Base-by-base conservation (phyloP, 2,888 invertebrate species). In the Clanis bilineata region DNA sequence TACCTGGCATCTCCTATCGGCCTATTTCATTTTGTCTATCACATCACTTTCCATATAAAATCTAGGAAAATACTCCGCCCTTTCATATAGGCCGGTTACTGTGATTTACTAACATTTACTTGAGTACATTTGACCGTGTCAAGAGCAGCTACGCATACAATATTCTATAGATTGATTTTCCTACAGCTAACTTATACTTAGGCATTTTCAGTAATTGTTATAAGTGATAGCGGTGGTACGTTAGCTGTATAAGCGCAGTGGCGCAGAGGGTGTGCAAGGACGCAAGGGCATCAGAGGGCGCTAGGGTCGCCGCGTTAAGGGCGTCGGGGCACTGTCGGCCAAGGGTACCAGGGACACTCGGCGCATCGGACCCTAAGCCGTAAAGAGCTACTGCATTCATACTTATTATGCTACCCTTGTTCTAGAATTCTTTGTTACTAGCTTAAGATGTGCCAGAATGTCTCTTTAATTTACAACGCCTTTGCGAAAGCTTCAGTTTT, bases 261-360 rank as follows among this genome's bases (percentile, higher is more conserved):
- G 65, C 67, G 71, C 70, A 76, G 71, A 72, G 72, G 59, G 59
- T 59, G 82, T 77, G 80, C 83, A 86, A 86, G 86, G 87, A 74
- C 85, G 82, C 67, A 71, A 76, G 85, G 85, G 81, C 86, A 72
- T 56, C 56, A 32, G 73, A 77, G 79, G 77, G 76, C 82, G 78
- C 70, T 62, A 70, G 82, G 88, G 86, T 80, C 82, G 81, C 70
- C 65, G 72, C 67, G 70, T 66, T 62, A 69, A 76, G 82, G 83
- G 74, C 82, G 80, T 62, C 69, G 70, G 85, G 80, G 74, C 77
- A 82, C 76, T 79, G 76, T 66, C 77, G 76, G 71, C 81, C 87
- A 88, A 88, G 89, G 89, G 88, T 86, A 85, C 75, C 60, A 64
- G 65, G 79, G 76, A 76, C 79, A 66, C 67, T 66, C 66, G 66